phyloP scores from a whole-genome alignment of 2,113 vertebrate species.

The Amphiprion ocellaris region DNA sequence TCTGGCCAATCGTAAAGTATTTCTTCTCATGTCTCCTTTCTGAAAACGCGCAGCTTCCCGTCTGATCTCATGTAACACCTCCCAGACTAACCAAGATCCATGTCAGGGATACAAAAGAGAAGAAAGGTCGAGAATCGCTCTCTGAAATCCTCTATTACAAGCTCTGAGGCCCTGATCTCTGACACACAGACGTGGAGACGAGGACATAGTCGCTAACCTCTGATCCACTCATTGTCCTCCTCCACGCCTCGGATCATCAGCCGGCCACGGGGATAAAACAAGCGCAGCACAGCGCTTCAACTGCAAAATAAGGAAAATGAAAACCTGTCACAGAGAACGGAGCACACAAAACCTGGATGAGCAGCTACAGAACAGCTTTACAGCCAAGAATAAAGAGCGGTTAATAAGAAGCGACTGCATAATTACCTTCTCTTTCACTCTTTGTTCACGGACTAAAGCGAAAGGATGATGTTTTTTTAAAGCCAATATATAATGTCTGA shows the following conservation, averaged over 20 bases:
- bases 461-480: not conserved
- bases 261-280: constrained; percentile 14
- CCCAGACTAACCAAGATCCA: constrained; percentile 15
- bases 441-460: not conserved
- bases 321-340: constrained; percentile 4
- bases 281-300: not conserved
- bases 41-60: constrained; percentile 1
- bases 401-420: not conserved
- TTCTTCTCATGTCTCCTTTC: not conserved
- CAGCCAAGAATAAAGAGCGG: not conserved
- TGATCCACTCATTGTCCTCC: constrained; percentile 45
- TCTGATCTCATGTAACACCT: not conserved
- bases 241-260: constrained; percentile 30
- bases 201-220: constrained; percentile 19
- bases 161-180: constrained; percentile 24
- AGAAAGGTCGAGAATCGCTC: constrained; percentile 13
- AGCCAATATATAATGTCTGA: constrained; percentile 28
- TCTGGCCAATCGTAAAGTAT: not conserved
- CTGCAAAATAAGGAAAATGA: constrained; percentile 29
- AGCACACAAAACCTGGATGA: constrained; percentile 8
- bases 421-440: not conserved
- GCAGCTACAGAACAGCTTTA: not conserved
- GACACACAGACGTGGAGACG: not conserved
- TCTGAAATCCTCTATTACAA: constrained; percentile 36
- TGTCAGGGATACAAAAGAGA: not conserved